Evolutionary conservation across 2,797 vertebrate genomes (phyloP).

Genomic region (Anguilla obscura): DNA sequence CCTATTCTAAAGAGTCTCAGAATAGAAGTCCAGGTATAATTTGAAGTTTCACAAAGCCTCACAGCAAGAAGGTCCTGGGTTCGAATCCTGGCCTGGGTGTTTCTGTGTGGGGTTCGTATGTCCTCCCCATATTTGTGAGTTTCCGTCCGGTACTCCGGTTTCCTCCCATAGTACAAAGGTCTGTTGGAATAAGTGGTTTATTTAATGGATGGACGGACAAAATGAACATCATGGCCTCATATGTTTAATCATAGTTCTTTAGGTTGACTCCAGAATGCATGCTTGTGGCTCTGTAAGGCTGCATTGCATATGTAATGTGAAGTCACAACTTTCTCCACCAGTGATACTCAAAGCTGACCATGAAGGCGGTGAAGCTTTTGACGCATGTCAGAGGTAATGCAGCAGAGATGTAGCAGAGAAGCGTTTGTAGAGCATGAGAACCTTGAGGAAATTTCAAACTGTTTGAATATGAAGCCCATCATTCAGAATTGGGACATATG

Average conservation of each 20-base stretch:
- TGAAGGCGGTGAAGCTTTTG: background rate
- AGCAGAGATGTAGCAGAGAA: background rate
- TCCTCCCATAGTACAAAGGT: too few species aligned
- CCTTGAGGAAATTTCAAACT: background rate
- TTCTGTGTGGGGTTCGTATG: too few species aligned
- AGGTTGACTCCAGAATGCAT: slow-evolving; percentile 8
- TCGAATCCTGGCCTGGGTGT: too few species aligned
- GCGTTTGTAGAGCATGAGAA: background rate
- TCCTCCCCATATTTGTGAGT: too few species aligned
- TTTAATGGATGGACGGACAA: too few species aligned
- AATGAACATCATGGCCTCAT: background rate
- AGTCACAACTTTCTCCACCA: background rate
- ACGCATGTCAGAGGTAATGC: background rate
- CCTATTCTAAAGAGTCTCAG: too few species aligned
- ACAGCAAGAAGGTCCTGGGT: too few species aligned
- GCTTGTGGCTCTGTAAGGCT: background rate
- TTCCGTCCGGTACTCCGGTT: too few species aligned
- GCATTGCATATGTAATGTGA: background rate
- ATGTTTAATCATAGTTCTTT: background rate
- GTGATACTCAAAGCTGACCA: background rate
- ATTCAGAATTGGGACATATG: background rate
- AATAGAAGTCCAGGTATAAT: background rate
- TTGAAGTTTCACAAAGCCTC: background rate
- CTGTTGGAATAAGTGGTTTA: too few species aligned
- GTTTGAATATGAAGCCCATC: background rate